Base-by-base conservation (phyloP, 2,113 vertebrate genomes). In the Cyanoramphus novaezelandiae region DNA sequence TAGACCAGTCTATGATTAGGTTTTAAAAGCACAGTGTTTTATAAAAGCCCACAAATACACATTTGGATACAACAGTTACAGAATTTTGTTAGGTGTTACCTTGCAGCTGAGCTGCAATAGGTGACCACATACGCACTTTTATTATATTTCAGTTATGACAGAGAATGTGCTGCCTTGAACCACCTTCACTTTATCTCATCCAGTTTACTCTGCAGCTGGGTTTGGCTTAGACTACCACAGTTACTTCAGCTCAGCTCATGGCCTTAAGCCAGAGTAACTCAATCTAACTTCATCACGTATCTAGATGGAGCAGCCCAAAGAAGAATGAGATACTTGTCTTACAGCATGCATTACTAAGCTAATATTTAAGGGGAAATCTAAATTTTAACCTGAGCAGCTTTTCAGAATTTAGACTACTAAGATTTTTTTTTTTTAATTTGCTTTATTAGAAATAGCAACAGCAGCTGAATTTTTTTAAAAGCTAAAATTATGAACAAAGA, bases 261-360 rank as follows among this genome's bases (percentile, higher is more conserved):
- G 92, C 88, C 53, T 47, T 8, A 7, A 37, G 88, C 87, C 92
- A 88, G 44, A 49, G 92, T 17, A 92, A 82, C 79, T 69, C 75
- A 33, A 49, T 37, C 75, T 47, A 46, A 82, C 75, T 69, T 59
- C 78, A 79, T 13, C 62, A 5, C 2, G 3, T 17, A 27, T 20
- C 76, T 37, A 7, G 3, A 12, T 2, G 43, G 10, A 43, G 3
- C 4, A 82, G 47, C 17, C 46, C 60, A 35, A 23, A 44, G 55
- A 31, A 86, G 13, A 47, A 71, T 0, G 2, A 53, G 52, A 31
- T n/a, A 21, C 64, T 50, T 43, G 13, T 23, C 57, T 65, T 14
- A 17, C 39, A 29, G 60, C 35, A 6, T 2, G 3, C n/a, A 21
- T 17, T 52, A n/a, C n/a, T n/a, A 29, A 72, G n/a, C 63, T n/a